Conservation (phyloP, 2,888 invertebrate genomes). For the Chrysodeixis includens region DNA sequence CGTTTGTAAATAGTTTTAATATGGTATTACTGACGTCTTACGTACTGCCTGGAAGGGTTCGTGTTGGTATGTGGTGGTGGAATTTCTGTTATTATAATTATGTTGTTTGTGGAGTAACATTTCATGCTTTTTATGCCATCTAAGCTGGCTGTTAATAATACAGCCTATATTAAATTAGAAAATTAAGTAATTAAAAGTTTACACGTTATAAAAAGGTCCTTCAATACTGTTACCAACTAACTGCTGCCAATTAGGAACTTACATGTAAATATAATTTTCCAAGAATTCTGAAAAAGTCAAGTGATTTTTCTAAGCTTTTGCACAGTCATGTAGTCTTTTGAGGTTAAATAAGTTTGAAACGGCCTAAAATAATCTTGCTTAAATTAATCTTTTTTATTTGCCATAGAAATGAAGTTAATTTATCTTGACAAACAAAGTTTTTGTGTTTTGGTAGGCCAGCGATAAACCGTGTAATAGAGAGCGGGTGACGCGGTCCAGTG, state of each 20-base stretch:
- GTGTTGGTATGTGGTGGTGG: slow-evolving; percentile 22
- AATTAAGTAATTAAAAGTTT: not conserved
- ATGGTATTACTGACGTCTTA: slow-evolving; percentile 34
- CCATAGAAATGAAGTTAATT: slow-evolving; percentile 9
- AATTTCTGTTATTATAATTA: slow-evolving; percentile 32
- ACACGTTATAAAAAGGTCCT: not conserved
- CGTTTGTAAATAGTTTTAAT: slow-evolving; percentile 50
- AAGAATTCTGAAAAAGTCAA: not conserved
- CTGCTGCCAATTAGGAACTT: too few species aligned
- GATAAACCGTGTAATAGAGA: slow-evolving; percentile 27
- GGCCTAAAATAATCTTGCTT: not conserved
- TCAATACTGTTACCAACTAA: too few species aligned
- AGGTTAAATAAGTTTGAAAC: not conserved
- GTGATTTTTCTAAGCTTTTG: not conserved
- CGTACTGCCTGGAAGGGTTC: slow-evolving; percentile 15
- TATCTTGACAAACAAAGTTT: slow-evolving; percentile 21
- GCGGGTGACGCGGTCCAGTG: slow-evolving; percentile 19
- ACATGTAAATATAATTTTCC: too few species aligned
- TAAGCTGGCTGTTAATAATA: not conserved
- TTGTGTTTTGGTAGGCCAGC: slow-evolving; percentile 23
- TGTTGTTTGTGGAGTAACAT: slow-evolving; percentile 20
- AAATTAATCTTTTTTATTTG: not conserved
- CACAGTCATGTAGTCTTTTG: not conserved
- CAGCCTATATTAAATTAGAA: not conserved
- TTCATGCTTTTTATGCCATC: not conserved